Evolutionary conservation across 1,140 invertebrate genomes (phyloP), one percentile per base, ranked within the genome.

Genomic region (Gonioctena quinquepunctata): DNA sequence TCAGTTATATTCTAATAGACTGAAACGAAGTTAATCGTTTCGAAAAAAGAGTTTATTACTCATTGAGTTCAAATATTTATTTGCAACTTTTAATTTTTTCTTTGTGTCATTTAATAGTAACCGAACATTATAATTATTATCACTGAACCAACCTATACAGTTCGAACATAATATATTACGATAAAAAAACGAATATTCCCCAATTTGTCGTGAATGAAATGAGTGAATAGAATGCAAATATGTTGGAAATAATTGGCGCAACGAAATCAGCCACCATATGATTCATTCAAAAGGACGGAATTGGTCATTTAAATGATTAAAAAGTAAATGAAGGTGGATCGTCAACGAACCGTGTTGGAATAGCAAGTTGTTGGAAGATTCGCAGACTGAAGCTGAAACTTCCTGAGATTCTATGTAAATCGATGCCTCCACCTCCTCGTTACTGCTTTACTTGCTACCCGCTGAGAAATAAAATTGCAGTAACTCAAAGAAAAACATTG

Each of bases 251-350:
- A 62, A 19, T 49, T 65, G 16, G 13, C 25, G 42, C 49, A 16
- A 23, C 42, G 5, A 22, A 27, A 26, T 11, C 4, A 21, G 64
- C 50, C n/a, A 74, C 54, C 66, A 76, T 75, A 75, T 77, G 73
- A 72, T 74, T 77, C 76, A 76, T 79, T 71, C 77, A 76, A 70
- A 11, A 79, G 73, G 72, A 77, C 76, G 72, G 74, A 79, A 77
- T 71, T 74, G 70, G 75, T 77, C 76, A 77, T 80, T 80, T 80
- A 76, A 80, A 80, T 79, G 78, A 80, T 79, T 80, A 80, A 79
- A 80, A 80, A 77, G 76, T 77, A 77, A 70, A 78, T 76, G 33
- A 42, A 42, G 33, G 33, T 42, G 16, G 16, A 42, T 42, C 33
- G 33, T 77, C 76, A 77, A 77, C 74, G 76, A 77, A 77, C 76